These are phyloP conservation scores for Sphaerophoria rueppellii DNA, from an alignment of 2,888 invertebrate species.

Conservation along the genomic window DNA sequence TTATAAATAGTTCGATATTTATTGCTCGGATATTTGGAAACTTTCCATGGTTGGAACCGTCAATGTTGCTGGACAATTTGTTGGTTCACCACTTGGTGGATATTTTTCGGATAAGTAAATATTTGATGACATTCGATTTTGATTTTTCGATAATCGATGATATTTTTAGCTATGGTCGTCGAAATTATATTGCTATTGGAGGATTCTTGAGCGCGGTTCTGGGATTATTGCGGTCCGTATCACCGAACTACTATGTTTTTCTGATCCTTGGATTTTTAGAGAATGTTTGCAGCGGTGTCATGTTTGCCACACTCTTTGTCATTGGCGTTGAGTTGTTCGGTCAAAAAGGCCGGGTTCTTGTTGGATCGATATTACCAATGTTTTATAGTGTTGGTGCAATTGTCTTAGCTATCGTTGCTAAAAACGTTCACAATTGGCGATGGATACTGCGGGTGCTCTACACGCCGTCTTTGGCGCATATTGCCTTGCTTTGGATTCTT, in stretches of 20 bases:
- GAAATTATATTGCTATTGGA: slow-evolving; percentile 84
- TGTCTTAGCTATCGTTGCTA: slow-evolving; percentile 87
- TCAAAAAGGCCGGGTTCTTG: slow-evolving; percentile 87
- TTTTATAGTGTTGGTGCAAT: slow-evolving; percentile 88
- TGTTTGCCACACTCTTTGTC: slow-evolving; percentile 88
- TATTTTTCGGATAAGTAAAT: slow-evolving; percentile 85
- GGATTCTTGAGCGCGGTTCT: slow-evolving; percentile 85
- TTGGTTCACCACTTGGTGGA: slow-evolving; percentile 87
- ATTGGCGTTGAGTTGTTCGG: slow-evolving; percentile 90
- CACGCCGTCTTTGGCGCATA: slow-evolving; percentile 86
- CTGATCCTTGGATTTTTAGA: slow-evolving; percentile 88
- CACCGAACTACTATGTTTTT: slow-evolving; percentile 88
- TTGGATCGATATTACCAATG: slow-evolving; percentile 87
- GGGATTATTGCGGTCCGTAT: slow-evolving; percentile 87
- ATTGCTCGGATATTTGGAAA: slow-evolving; percentile 85
- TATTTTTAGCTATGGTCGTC: slow-evolving; percentile 83
- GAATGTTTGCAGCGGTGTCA: slow-evolving; percentile 87
- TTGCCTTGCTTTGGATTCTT: slow-evolving; percentile 86
- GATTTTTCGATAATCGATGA: background rate
- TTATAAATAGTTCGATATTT: slow-evolving; percentile 76
- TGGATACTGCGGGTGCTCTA: slow-evolving; percentile 86
- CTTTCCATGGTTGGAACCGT: slow-evolving; percentile 88
- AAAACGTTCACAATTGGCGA: slow-evolving; percentile 87
- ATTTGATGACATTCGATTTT: background rate
- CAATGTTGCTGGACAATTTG: slow-evolving; percentile 88